Evolutionary conservation across 2,113 vertebrate species (phyloP).

Genomic region (Steatornis caripensis): DNA sequence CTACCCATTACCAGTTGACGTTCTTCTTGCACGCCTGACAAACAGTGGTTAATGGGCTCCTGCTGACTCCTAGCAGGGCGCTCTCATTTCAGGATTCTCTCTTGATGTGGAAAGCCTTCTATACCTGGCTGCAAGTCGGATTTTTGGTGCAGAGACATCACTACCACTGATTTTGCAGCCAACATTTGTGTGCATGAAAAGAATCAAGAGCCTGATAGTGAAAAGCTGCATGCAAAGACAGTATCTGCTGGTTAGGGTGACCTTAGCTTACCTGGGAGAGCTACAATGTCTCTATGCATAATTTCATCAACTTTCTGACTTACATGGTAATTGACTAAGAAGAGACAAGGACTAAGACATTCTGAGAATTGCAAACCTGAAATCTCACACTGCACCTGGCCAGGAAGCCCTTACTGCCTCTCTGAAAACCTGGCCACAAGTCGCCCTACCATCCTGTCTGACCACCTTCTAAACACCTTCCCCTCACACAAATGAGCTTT

Average conservation of each 20-base stretch:
- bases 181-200: neutral
- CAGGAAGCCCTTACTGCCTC: neutral
- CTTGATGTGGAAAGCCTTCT: neutral
- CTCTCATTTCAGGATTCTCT: neutral
- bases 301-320: neutral
- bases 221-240: neutral
- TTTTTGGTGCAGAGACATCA: neutral
- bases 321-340: neutral
- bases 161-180: neutral
- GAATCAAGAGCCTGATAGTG: neutral
- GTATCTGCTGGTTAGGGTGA: neutral
- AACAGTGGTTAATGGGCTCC: neutral
- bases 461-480: neutral
- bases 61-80: neutral
- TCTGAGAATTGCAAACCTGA: neutral
- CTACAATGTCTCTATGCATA: neutral
- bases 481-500: neutral
- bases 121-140: neutral
- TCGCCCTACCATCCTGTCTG: neutral
- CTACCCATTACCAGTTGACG: neutral
- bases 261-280: neutral
- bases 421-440: neutral
- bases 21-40: rapidly evolving
- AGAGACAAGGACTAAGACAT: neutral
- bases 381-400: neutral